Base-by-base conservation (phyloP, 2,797 vertebrate species). In the Thaleichthys pacificus region DNA sequence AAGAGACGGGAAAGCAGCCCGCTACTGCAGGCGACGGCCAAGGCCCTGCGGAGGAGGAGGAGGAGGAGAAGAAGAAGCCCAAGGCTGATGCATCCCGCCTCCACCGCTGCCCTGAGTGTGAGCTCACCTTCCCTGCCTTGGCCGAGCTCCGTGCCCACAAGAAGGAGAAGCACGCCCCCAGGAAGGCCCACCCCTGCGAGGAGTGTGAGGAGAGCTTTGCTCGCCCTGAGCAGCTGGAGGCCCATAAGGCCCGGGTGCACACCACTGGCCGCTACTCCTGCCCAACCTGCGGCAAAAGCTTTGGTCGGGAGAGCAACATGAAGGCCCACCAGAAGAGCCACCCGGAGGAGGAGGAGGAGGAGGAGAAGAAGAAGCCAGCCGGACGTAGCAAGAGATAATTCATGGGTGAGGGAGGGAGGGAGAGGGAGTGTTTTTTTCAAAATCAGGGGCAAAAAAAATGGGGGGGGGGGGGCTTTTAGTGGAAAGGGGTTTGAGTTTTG, bases 161-260 rank as follows among this genome's bases (percentile, higher is more conserved):
- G 86, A 94, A 93, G 77, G 93, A 93, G 75, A 94, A 93, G 80
- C 94, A 94, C 78, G 60, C 87, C 3, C 91, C 89, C 0, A 82
- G 87, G 26, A 94, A 93, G 84, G 90, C 93, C 71, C 89, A 94
- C 38, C 84, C 91, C 22, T 90, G 94, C 30, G 85, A 82, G 49
- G 93, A 94, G 78, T 95, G 94, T 57, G 93, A 94, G 72, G 93
- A 94, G 82, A 93, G 93, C 81, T 94, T 94, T 19, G 89, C 86
- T 69, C 91, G 93, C 22, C 86, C 89, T 0, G 92, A 93, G 82
- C 93, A 94, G 88, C 88, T 95, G 70, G 89, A 92, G 2, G 92
- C 92, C 57, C 94, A 94, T 82, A 87, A 88, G 82, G 89, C 89
- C 0, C 84, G 93, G 5, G 92, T 83, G 17, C 93, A 93, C 17